Conservation (phyloP, 1,140 invertebrate species). For the Cotesia chilonis region DNA sequence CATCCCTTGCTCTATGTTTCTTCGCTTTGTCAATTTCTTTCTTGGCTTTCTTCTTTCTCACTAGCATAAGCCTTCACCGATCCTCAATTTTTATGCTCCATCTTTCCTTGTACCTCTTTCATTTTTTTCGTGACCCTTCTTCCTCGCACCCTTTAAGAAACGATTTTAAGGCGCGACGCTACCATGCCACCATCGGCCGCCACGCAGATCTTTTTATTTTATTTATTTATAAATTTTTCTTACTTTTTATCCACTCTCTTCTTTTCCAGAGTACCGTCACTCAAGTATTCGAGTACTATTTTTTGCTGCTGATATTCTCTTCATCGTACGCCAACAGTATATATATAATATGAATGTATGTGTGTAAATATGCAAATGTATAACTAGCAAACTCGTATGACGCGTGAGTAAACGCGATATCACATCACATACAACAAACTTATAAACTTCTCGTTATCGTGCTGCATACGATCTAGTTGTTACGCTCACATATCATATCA, state of each 20-base stretch:
- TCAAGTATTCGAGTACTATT: background rate
- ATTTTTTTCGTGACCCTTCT: conserved; percentile 33
- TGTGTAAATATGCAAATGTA: background rate
- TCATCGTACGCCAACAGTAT: background rate
- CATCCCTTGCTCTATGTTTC: conserved; percentile 25
- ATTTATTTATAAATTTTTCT: conserved; percentile 21
- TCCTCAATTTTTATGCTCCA: conserved; percentile 3
- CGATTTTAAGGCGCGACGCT: conserved; percentile 27
- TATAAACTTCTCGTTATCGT: conserved; percentile 17
- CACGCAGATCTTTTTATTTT: conserved; percentile 19
- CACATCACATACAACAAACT: conserved; percentile 16
- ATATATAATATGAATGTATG: no score
- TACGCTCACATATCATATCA: conserved; percentile 5
- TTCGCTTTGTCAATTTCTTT: conserved; percentile 24
- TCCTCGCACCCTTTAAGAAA: conserved; percentile 22
- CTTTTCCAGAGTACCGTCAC: background rate
- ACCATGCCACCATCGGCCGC: conserved; percentile 31
- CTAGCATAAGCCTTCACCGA: background rate
- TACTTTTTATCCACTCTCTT: conserved; percentile 7
- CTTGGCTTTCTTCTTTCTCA: background rate
- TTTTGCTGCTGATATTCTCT: background rate
- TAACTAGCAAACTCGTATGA: conserved; percentile 1
- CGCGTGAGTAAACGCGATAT: conserved; percentile 15
- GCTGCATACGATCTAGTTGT: conserved; percentile 26
- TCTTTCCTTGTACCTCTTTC: conserved; percentile 22